A percentile compares a stretch with the other conserved stretches of the same genome.
Conservation (phyloP, 23 tunicate genomes). For the Oikopleura dioica region DNA sequence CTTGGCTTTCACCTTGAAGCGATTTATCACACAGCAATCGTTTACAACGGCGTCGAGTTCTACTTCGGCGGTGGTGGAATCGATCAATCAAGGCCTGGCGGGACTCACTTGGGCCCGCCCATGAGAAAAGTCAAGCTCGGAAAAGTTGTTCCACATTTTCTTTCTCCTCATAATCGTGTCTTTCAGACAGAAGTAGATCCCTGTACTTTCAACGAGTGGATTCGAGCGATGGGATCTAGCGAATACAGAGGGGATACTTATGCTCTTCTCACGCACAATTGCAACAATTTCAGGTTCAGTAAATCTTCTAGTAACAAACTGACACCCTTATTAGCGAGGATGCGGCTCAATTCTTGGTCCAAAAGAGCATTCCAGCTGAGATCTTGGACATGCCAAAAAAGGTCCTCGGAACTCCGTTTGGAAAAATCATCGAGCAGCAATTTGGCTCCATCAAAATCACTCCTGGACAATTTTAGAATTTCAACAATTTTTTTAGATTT, state of each 20-base stretch:
- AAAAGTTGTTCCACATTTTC: too few relatives aligned
- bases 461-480: not conserved
- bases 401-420: not conserved
- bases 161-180: too few relatives aligned
- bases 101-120: not conserved
- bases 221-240: not conserved
- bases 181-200: conserved; percentile 10
- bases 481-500: too few relatives aligned
- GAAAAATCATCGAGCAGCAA: not conserved
- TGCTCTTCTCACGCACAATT: not conserved
- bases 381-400: not conserved
- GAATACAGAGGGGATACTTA: not conserved
- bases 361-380: not conserved
- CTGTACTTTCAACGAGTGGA: not conserved
- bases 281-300: conserved; percentile 9
- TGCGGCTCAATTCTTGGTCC: not conserved
- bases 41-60: not conserved
- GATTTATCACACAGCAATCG: conserved; percentile 10
- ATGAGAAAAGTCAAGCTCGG: conserved; percentile 1
- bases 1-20: not conserved
- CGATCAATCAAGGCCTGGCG: not conserved
- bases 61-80: conserved; percentile 8
- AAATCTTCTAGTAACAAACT: too few relatives aligned
- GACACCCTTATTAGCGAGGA: too few relatives aligned
- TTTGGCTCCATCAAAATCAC: not conserved